Percentiles rank a stretch among this genome's conserved stretches.
Conservation (phyloP, 2,888 invertebrate genomes). For the Andrena camellia region DNA sequence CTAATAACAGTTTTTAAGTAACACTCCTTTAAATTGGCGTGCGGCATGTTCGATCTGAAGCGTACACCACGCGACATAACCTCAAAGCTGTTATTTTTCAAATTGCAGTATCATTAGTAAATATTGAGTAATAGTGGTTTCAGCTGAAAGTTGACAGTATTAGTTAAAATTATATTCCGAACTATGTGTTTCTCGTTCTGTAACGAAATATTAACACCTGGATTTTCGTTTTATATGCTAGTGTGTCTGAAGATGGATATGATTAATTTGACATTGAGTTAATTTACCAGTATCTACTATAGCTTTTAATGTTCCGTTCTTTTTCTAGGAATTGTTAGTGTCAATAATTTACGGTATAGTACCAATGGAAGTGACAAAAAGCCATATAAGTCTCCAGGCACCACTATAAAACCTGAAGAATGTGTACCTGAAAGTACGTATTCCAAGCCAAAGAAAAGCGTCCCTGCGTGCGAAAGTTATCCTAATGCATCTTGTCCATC, state of each 20-base stretch:
- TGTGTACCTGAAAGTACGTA: conserved; percentile 72
- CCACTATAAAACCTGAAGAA: conserved; percentile 80
- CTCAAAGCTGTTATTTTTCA: conserved; percentile 20
- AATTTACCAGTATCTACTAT: neutral
- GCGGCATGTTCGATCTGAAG: conserved; percentile 21
- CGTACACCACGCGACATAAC: conserved; percentile 60
- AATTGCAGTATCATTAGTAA: neutral
- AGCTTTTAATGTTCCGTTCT: conserved; percentile 4
- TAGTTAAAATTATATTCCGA: neutral
- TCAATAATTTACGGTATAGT: conserved; percentile 73
- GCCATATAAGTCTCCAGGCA: conserved; percentile 70
- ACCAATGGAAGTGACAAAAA: conserved; percentile 70
- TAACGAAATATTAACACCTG: neutral
- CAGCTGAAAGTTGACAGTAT: neutral
- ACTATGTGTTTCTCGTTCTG: neutral
- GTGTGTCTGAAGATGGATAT: neutral
- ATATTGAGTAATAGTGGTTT: neutral
- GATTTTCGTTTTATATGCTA: neutral
- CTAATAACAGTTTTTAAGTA: conserved; percentile 9
- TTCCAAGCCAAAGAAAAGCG: conserved; percentile 58
- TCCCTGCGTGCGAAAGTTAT: conserved; percentile 72
- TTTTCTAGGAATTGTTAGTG: conserved; percentile 69
- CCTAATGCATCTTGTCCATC: conserved; percentile 75
- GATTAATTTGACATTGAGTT: neutral
- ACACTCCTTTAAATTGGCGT: neutral